Evolutionary conservation across 1,140 invertebrate species (phyloP).

Genomic region (Trachelipus rathkii): DNA sequence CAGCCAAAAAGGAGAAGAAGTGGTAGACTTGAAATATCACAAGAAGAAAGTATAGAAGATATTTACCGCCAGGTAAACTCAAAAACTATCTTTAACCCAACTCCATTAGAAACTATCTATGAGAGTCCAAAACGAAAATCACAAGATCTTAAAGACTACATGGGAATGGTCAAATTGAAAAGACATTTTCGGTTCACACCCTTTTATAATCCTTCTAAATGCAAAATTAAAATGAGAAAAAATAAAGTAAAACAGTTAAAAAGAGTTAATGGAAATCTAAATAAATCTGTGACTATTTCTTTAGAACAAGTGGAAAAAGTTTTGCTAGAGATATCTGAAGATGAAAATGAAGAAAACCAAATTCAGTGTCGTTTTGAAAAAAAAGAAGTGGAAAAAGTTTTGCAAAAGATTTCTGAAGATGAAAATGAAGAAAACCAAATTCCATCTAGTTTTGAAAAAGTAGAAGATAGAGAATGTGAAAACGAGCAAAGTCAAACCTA

Average conservation of each 20-base stretch:
- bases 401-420: background rate
- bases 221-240: background rate
- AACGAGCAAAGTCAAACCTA: background rate
- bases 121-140: background rate
- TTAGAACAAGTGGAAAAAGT: constrained; percentile 2
- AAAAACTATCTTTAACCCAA: background rate
- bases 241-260: background rate
- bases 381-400: background rate
- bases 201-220: background rate
- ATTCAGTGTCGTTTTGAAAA: background rate
- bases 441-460: background rate
- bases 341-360: constrained; percentile 1
- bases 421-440: constrained; percentile 1
- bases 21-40: background rate
- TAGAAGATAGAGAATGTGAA: background rate
- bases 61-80: background rate
- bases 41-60: constrained; percentile 5
- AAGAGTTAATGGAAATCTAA: background rate
- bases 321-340: background rate
- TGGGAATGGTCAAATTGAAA: background rate
- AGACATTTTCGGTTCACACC: background rate
- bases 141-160: background rate
- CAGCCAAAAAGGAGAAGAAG: background rate
- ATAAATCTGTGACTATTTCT: background rate
- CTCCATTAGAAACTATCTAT: background rate